Evolutionary conservation across 2,888 invertebrate species (phyloP), one percentile per base, ranked within the genome.

Genomic region (Gandaritis pyraliata): DNA sequence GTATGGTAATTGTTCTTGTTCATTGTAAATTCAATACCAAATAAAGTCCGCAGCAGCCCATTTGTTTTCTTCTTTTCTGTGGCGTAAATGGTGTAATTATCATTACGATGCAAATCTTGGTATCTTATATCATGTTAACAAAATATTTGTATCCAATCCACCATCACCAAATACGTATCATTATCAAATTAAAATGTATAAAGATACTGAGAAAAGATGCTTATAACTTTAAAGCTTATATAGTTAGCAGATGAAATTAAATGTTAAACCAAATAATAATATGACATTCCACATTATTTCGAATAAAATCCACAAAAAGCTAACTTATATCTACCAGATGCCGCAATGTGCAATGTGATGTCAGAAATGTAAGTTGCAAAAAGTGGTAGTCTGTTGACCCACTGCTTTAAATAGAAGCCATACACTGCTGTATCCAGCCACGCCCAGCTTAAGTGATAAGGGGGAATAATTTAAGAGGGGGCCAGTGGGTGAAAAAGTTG

Each of bases 331-430:
- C 50, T 61, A 62, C 67, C 71, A 71, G 67, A 71, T 71, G 71
- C 63, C 69, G 58, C 59, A 65, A 66, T 66, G 64, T 70, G 66
- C 67, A 62, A 58, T 52, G 48, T 48, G 48, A 48, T 48, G 55
- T 49, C 56, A 61, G 61, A 68, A 62, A 66, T 58, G 59, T 13
- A 50, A 53, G 52, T 60, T 53, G 54, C 58, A 67, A 71, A 68
- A 71, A 66, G 29, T 50, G 54, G 33, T 61, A 57, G 65, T 61
- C 54, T 65, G 53, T 65, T 68, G 68, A 67, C 70, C 70, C 61
- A 69, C 67, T 64, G 69, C 45, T 66, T 62, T 54, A 64, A 61
- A 64, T 52, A 69, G 67, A 71, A 71, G 70, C 69, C 70, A 43
- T 66, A 63, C 51, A 58, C 41, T 50, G 58, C 43, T 33, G 16